phyloP scores from a whole-genome alignment of 2,797 vertebrate species.

The Epinephelus awoara region DNA sequence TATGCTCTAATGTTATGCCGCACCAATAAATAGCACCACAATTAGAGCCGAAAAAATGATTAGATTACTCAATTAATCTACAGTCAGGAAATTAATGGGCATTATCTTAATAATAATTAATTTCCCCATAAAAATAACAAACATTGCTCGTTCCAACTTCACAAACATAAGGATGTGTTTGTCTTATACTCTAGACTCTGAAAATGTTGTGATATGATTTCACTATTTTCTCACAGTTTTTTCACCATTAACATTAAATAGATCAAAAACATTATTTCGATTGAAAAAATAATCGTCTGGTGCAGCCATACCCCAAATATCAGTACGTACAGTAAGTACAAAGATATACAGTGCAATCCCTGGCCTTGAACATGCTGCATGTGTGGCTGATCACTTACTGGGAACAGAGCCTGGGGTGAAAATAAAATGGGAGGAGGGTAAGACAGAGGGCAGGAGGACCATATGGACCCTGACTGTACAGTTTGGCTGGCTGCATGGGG shows the following conservation, averaged over 20 bases:
- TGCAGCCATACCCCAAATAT: background rate
- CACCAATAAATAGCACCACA: background rate
- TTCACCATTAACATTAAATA: too few relatives aligned
- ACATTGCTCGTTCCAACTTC: background rate
- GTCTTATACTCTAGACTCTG: too few relatives aligned
- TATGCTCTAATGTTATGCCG: too few relatives aligned
- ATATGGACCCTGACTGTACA: constrained; percentile 29
- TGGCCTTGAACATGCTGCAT: constrained; percentile 12
- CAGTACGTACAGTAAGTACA: background rate
- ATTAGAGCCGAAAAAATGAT: background rate
- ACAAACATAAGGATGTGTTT: background rate
- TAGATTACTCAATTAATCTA: background rate
- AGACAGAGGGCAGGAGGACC: constrained; percentile 17
- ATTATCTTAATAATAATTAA: background rate
- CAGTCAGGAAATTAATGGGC: background rate
- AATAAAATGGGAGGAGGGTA: background rate
- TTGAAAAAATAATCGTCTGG: background rate
- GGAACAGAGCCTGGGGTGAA: constrained; percentile 1
- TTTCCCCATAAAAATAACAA: background rate
- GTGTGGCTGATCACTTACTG: constrained; percentile 46
- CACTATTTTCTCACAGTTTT: too few relatives aligned
- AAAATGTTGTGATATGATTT: too few relatives aligned
- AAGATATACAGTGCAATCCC: background rate
- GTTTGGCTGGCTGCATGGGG: constrained; percentile 6
- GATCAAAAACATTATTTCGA: background rate